phyloP scores from a whole-genome alignment of 1,140 invertebrate genomes.

The Drosophila miranda region DNA sequence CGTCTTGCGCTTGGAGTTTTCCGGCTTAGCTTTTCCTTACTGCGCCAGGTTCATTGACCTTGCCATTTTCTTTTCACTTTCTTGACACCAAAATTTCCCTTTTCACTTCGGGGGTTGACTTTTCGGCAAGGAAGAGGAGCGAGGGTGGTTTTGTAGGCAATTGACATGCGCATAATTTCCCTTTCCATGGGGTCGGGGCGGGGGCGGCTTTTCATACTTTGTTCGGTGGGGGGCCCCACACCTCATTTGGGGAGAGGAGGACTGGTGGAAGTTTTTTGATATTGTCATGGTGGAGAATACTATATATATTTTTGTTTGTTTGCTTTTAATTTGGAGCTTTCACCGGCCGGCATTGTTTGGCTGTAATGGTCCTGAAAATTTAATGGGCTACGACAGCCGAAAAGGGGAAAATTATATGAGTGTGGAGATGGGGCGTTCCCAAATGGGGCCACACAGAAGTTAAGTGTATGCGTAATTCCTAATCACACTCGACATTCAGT shows the following conservation, averaged over 20 bases:
- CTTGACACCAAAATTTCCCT: constrained; percentile 52
- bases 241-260: neutral
- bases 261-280: constrained; percentile 14
- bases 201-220: constrained; percentile 47
- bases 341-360: constrained; percentile 40
- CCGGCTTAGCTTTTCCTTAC: constrained; percentile 49
- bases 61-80: constrained; percentile 68
- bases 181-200: neutral
- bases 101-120: constrained; percentile 15
- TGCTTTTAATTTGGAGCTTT: constrained; percentile 41
- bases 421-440: too few species aligned
- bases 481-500: too few species aligned
- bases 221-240: constrained; percentile 1
- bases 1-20: constrained; percentile 38
- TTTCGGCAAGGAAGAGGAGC: constrained; percentile 24
- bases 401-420: too few species aligned
- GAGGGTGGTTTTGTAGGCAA: constrained; percentile 38
- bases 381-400: constrained; percentile 1
- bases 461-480: too few species aligned
- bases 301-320: constrained; percentile 40
- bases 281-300: constrained; percentile 31
- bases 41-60: constrained; percentile 61
- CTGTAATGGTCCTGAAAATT: neutral
- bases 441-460: too few species aligned
- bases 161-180: constrained; percentile 58